These are phyloP conservation scores for Shargacucullia verbasci DNA, from an alignment of 2,888 invertebrate genomes.

Conservation along the genomic window DNA sequence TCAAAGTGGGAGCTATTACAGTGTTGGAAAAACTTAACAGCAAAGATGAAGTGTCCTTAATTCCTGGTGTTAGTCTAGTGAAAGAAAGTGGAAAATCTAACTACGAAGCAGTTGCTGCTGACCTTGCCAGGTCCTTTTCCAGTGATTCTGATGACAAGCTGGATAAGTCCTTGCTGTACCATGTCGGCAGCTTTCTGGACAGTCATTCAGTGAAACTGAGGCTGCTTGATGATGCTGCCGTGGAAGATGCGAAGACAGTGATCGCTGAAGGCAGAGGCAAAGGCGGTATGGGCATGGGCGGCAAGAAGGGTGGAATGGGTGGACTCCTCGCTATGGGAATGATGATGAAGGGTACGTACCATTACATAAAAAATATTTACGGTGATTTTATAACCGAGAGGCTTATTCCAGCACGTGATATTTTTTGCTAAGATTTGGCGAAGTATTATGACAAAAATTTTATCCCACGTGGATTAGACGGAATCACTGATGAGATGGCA, in stretches of 20 bases:
- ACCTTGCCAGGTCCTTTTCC: slow-evolving; percentile 92
- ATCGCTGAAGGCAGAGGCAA: slow-evolving; percentile 80
- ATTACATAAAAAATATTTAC: background rate
- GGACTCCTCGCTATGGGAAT: slow-evolving; percentile 87
- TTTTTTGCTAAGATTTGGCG: too few species aligned
- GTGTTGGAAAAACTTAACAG: slow-evolving; percentile 69
- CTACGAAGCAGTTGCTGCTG: slow-evolving; percentile 85
- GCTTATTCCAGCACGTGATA: too few species aligned
- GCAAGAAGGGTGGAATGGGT: slow-evolving; percentile 82
- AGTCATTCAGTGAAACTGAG: slow-evolving; percentile 92
- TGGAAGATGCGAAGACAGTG: slow-evolving; percentile 86
- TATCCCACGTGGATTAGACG: too few species aligned
- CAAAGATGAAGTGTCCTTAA: slow-evolving; percentile 69
- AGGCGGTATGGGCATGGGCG: slow-evolving; percentile 72
- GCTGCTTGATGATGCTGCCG: slow-evolving; percentile 89
- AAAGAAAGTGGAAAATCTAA: slow-evolving; percentile 90
- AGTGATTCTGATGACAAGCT: slow-evolving; percentile 92
- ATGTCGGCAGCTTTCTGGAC: slow-evolving; percentile 91
- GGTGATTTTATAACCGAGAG: too few species aligned
- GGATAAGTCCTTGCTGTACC: slow-evolving; percentile 92
- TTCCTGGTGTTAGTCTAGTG: slow-evolving; percentile 89
- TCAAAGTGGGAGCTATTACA: slow-evolving; percentile 72
- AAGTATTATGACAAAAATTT: too few species aligned
- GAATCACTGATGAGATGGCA: too few species aligned
- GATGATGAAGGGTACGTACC: slow-evolving; percentile 89